Conservation (phyloP, 2,113 vertebrate genomes). For the Tricholaema leucomelas region DNA sequence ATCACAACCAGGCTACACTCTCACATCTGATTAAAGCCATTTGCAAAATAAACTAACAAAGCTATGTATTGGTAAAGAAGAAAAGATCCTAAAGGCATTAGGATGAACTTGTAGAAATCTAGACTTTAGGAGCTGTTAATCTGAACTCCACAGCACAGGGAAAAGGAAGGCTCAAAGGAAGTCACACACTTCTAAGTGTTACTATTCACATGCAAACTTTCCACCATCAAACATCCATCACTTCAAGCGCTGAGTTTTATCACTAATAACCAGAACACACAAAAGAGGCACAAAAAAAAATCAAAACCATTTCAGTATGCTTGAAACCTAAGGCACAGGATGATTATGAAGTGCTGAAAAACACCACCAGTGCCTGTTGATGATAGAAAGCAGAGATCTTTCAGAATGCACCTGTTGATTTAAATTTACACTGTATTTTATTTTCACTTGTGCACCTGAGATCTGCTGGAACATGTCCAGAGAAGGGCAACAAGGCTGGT, state of each 20-base stretch:
- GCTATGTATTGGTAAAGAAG: not conserved
- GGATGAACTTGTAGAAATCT: not conserved
- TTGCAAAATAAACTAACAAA: not conserved
- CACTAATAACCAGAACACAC: accelerated
- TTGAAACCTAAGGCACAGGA: not conserved
- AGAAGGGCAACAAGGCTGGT: too few species aligned
- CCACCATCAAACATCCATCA: not conserved
- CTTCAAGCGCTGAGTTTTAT: not conserved
- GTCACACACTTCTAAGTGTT: not conserved
- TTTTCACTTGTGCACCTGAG: not conserved
- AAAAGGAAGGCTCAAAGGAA: not conserved
- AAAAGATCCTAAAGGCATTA: not conserved
- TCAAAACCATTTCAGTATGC: not conserved
- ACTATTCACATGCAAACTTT: not conserved
- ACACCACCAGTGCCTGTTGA: too few species aligned
- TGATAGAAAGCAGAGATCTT: not conserved
- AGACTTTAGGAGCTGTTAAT: not conserved
- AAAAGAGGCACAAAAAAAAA: not conserved
- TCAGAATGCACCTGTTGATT: not conserved
- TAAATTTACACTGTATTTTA: not conserved
- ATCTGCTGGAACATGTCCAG: too few species aligned
- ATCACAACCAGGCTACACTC: accelerated
- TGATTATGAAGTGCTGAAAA: not conserved
- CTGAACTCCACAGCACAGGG: not conserved
- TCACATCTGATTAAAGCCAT: not conserved